Base-by-base conservation (phyloP, 2,113 vertebrate genomes). In the Larimichthys polyactis region DNA sequence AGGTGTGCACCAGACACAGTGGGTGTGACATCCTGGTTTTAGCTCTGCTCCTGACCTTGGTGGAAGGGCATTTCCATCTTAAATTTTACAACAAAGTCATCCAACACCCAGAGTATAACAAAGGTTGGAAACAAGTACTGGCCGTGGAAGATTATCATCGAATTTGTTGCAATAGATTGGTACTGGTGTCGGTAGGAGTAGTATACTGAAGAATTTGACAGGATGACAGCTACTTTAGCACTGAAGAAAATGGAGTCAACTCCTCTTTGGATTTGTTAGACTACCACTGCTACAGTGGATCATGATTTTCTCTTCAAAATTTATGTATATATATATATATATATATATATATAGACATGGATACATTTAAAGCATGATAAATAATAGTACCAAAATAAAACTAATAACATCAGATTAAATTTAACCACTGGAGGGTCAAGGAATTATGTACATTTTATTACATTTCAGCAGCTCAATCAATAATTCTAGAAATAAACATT, bases 1-100 rank as follows among this genome's bases (percentile, higher is more conserved):
- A 32, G 58, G 29, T 81, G 81, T 64, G 72, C 17, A 55, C 58
- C 67, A 48, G 65, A 76, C 75, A 80, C 54, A 55, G 58, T 48
- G 54, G 58, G 73, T 74, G 71, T 82, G 69, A 80, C 73, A 46
- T 83, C 78, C 80, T 79, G 36, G 58, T 70, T 83, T 19, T 52
- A 74, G 40, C 43, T 67, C 27, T 58, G 64, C 62, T 88, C 46
- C 49, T 88, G 89, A 93, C 89, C 86, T 91, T 92, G 81, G n/a
- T 78, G 58, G 54, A 87, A 71, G 70, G 67, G 58, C 55, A 66
- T 16, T 57, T 80, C 44, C 70, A 64, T 84, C 71, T 75, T 58
- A 29, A 29, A 83, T 82, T 89, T 81, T 75, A 75, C 68, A 20
- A 62, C 87, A 86, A 59, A 68, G 87, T 91, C 84, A 93, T 72